phyloP scores from a whole-genome alignment of 2,797 vertebrate species.

The Pyrocephalus nanus region DNA sequence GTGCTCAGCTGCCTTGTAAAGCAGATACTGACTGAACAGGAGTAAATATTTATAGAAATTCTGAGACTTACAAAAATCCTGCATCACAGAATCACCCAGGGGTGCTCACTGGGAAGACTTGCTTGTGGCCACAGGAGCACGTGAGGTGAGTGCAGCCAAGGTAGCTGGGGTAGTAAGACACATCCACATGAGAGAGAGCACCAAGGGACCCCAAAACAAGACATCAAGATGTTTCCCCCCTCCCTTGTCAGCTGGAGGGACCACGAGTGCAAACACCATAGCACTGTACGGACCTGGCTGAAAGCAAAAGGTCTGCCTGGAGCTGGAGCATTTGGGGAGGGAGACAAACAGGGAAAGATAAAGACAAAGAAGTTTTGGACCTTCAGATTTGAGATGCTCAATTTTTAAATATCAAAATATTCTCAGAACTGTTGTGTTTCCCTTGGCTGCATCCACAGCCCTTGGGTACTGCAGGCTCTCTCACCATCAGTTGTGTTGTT shows the following conservation, averaged over 20 bases:
- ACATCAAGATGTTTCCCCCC: rapidly evolving
- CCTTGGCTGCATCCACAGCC: background rate
- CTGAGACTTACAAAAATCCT: background rate
- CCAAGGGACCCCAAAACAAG: background rate
- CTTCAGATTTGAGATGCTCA: background rate
- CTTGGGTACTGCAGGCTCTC: rapidly evolving
- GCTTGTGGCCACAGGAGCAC: background rate
- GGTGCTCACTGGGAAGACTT: rapidly evolving
- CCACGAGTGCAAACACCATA: rapidly evolving
- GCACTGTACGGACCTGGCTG: rapidly evolving
- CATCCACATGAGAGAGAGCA: no score
- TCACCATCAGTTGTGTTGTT: rapidly evolving
- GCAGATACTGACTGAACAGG: background rate
- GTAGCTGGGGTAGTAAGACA: background rate
- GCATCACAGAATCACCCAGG: background rate
- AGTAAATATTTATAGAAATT: background rate
- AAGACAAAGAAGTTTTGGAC: background rate
- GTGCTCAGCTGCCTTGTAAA: background rate
- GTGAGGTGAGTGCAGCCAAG: background rate
- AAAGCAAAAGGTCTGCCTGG: background rate
- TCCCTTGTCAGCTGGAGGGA: background rate
- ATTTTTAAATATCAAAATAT: background rate
- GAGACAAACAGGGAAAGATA: background rate
- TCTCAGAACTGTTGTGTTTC: background rate
- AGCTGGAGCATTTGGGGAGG: background rate